Evolutionary conservation across 92 coral and sea anemone genomes (phyloP), one percentile per base, ranked within the genome.

Genomic region (Anthopleura xanthogrammica): DNA sequence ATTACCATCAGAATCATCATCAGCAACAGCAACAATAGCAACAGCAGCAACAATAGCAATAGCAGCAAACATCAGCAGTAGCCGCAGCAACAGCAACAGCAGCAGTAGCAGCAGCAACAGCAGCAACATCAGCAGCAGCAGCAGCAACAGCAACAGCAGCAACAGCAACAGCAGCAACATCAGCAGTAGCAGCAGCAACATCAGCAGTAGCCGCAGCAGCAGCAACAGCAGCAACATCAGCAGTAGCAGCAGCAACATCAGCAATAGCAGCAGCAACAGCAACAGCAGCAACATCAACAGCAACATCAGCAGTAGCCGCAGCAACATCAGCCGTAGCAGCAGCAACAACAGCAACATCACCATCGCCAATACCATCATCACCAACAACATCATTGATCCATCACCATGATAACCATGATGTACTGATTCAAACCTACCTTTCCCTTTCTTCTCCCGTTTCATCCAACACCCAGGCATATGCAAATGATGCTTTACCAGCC

Each of bases 401-500:
- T 16, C 64, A 58, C 17, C 22, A 62, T 4, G 11, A 20, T 8
- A 12, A 62, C 7, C 39, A 62, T 20, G 24, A n/a, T 20, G 7
- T 19, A 13, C 22, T 1, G 24, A 20, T 5, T 62, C 70, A 11
- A 60, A 55, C 96, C 82, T 71, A 90, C 99, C 99, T 86, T 76
- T 96, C 99, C 87, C 99, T 87, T 86, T 96, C 99, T 71, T 96
- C 99, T 2, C 98, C 99, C 40, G 99, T 96, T 84, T 96, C 99
- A 82, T 96, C 99, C 23, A 96, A 83, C 19, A 96, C 98, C 99
- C 99, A 96, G 22, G 99, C 99, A 83, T 92, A 96, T 3, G 95
- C 98, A 90, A 96, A 96, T 6, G 99, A 96, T 10, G 99, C 99
- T 79, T 96, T 96, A 12, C 99, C 99, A 24, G 99, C 99, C 70